phyloP scores from a whole-genome alignment of 2,888 invertebrate species.

The Brachyopa scutellaris region DNA sequence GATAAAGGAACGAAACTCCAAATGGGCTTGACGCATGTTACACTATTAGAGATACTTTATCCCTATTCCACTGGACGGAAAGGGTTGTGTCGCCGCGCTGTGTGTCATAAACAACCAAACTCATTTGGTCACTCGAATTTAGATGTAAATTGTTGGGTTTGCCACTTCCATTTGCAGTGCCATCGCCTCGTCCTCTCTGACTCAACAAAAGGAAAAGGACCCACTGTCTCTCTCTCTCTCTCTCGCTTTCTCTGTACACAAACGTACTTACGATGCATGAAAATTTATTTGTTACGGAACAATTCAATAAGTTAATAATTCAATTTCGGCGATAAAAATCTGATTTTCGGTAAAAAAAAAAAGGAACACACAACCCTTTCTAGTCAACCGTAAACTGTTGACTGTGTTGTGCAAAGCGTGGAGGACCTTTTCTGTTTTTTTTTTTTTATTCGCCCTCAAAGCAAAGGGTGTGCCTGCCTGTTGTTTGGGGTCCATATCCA shows the following conservation, averaged over 20 bases:
- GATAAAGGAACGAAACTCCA: neutral
- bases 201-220: too few species aligned
- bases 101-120: conserved; percentile 59
- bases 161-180: conserved; percentile 64
- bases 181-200: too few species aligned
- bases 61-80: conserved; percentile 33
- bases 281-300: conserved; percentile 76
- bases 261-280: conserved; percentile 75
- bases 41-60: conserved; percentile 2
- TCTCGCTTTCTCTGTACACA: too few species aligned
- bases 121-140: conserved; percentile 71
- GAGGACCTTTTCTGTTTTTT: conserved; percentile 26
- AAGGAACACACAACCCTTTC: conserved; percentile 60
- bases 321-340: conserved; percentile 74
- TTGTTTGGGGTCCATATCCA: neutral
- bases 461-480: conserved; percentile 64
- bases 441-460: conserved; percentile 33
- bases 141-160: conserved; percentile 72
- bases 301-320: conserved; percentile 76
- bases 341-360: conserved; percentile 69
- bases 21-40: conserved; percentile 66
- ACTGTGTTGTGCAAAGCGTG: conserved; percentile 12
- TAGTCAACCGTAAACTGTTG: conserved; percentile 69
- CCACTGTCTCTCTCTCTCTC: conserved; percentile 34
- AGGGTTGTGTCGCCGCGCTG: conserved; percentile 37